These are phyloP conservation scores for Eulemur coronatus DNA, from an alignment of 2,797 vertebrate genomes.

Conservation along the genomic window DNA sequence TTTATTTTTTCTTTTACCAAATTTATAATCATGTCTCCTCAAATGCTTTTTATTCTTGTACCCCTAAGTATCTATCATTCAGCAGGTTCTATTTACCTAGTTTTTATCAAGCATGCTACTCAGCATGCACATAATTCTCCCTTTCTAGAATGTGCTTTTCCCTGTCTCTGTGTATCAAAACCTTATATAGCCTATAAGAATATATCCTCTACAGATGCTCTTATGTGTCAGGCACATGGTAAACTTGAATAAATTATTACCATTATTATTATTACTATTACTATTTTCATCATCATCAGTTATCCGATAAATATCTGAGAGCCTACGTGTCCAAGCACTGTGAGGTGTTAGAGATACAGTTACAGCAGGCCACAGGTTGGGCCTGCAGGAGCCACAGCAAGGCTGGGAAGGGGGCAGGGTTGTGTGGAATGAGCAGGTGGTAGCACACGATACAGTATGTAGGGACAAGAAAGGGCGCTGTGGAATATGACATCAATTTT, in stretches of 20 bases:
- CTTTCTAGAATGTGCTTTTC: not conserved
- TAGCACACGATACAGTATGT: not conserved
- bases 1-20: not conserved
- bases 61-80: not conserved
- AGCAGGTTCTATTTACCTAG: not conserved
- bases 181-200: too few relatives aligned
- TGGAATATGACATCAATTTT: not conserved
- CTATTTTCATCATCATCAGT: not conserved
- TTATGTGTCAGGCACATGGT: not conserved
- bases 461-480: fast-evolving
- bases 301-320: not conserved
- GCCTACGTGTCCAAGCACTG: not conserved
- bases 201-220: not conserved
- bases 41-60: not conserved
- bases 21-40: not conserved
- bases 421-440: too few relatives aligned
- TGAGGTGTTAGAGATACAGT: not conserved
- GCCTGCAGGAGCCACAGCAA: not conserved
- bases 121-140: not conserved
- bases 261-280: not conserved
- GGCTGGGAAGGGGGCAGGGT: not conserved
- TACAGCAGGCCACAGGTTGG: not conserved
- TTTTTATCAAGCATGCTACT: not conserved
- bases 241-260: not conserved
- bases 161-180: not conserved